phyloP scores from a whole-genome alignment of 2,797 vertebrate genomes.

The Gastrophryne carolinensis region DNA sequence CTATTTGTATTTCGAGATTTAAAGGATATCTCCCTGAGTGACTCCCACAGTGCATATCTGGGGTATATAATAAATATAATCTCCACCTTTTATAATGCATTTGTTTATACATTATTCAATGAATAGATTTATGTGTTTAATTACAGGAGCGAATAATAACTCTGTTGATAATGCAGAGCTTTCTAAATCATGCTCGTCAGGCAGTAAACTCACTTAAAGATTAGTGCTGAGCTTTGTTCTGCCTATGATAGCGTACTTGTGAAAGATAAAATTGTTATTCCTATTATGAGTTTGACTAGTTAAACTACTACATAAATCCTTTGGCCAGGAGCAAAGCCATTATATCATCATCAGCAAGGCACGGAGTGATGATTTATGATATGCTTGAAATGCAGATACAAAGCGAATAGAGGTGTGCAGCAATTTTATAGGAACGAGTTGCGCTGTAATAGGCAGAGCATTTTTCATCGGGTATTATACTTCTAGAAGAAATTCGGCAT shows the following conservation, averaged over 20 bases:
- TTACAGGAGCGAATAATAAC: constrained; percentile 5
- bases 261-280: constrained; percentile 28
- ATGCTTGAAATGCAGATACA: neutral
- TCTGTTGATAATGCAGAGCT: constrained; percentile 18
- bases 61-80: neutral
- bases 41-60: neutral
- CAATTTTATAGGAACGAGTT: too few species aligned
- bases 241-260: neutral
- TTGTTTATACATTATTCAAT: neutral
- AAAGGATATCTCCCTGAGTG: too few species aligned
- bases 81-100: neutral
- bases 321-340: neutral
- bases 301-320: neutral
- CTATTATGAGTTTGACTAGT: neutral
- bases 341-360: neutral
- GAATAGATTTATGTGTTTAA: constrained; percentile 40
- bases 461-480: too few species aligned
- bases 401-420: neutral
- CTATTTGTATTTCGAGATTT: neutral
- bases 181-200: constrained; percentile 31
- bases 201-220: constrained; percentile 3
- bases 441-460: too few species aligned
- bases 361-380: neutral
- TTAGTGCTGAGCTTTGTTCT: neutral
- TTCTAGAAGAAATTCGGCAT: too few species aligned